Percentiles rank a stretch among this genome's conserved stretches.
These are phyloP conservation scores for Ptiloglossa arizonensis DNA, from an alignment of 1,140 invertebrate genomes.

Conservation along the genomic window DNA sequence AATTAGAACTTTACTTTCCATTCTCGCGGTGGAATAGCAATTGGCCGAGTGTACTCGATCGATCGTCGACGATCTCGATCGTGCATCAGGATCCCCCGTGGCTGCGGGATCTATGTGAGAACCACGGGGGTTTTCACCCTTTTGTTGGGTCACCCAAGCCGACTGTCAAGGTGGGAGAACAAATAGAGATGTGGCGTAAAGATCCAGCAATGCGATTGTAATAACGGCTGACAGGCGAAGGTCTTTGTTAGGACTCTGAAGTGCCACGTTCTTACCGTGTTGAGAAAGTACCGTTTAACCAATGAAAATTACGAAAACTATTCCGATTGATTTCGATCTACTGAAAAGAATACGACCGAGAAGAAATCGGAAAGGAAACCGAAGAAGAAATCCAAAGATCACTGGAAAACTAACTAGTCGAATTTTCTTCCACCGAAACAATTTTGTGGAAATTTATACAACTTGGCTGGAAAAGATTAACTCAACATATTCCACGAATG, in stretches of 20 bases:
- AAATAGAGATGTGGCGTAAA: slow-evolving; percentile 73
- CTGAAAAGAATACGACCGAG: too few relatives aligned
- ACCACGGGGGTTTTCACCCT: slow-evolving; percentile 69
- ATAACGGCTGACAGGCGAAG: slow-evolving; percentile 62
- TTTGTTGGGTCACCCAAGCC: slow-evolving; percentile 71
- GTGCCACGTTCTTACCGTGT: background rate
- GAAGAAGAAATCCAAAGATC: too few relatives aligned
- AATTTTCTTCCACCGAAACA: too few relatives aligned
- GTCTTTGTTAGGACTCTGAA: slow-evolving; percentile 50
- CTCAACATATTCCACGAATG: too few relatives aligned
- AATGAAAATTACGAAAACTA: too few relatives aligned
- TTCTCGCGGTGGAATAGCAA: background rate
- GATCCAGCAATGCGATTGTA: slow-evolving; percentile 69
- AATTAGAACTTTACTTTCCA: background rate
- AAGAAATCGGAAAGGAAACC: too few relatives aligned
- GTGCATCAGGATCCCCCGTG: slow-evolving; percentile 9
- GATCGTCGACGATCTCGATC: slow-evolving; percentile 23
- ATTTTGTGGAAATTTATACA: too few relatives aligned
- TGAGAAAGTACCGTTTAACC: too few relatives aligned
- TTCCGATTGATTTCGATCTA: too few relatives aligned
- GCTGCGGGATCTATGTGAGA: slow-evolving; percentile 51
- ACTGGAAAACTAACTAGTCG: too few relatives aligned
- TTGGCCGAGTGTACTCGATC: background rate
- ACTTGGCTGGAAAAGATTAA: too few relatives aligned
- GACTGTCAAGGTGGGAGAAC: slow-evolving; percentile 57